phyloP scores from a whole-genome alignment of 2,797 vertebrate genomes.

The Sphaeramia orbicularis region DNA sequence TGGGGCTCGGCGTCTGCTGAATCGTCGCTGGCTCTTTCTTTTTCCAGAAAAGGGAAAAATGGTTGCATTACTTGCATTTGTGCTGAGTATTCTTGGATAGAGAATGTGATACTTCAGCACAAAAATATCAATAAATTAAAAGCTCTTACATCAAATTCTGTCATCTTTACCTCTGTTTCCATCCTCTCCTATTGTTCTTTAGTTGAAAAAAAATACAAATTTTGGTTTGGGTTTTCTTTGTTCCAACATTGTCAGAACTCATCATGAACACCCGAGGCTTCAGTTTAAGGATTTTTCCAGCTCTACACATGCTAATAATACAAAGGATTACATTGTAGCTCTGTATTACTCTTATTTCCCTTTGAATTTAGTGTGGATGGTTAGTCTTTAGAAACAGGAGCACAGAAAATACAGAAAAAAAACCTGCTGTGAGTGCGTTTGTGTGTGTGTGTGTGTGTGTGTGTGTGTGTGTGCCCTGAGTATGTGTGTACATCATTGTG shows the following conservation, averaged over 20 bases:
- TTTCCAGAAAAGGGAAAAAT: too few species aligned
- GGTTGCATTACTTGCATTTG: slow-evolving; percentile 1
- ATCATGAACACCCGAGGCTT: slow-evolving; percentile 1
- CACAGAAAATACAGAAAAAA: not conserved
- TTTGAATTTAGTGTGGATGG: slow-evolving; percentile 28
- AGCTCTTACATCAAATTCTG: not conserved
- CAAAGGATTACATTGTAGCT: slow-evolving; percentile 50
- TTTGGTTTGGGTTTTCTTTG: not conserved
- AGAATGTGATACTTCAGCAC: slow-evolving; percentile 9
- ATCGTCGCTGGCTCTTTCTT: too few species aligned
- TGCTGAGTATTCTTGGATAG: not conserved
- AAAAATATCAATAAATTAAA: slow-evolving; percentile 9
- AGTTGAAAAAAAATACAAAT: too few species aligned
- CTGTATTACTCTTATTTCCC: slow-evolving; percentile 33
- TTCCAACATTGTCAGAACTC: slow-evolving; percentile 6
- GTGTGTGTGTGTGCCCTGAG: slow-evolving; percentile 5
- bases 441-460: slow-evolving; percentile 20
- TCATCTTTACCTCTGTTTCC: not conserved
- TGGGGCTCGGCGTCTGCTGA: not conserved
- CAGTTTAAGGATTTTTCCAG: slow-evolving; percentile 31
- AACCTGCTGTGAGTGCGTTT: slow-evolving; percentile 12
- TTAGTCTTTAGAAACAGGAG: slow-evolving; percentile 24
- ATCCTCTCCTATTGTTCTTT: slow-evolving; percentile 1
- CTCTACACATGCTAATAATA: slow-evolving; percentile 36
- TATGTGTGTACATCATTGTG: slow-evolving; percentile 9